Percentiles rank a stretch among this genome's conserved stretches.
Conservation (phyloP, 2,888 invertebrate genomes). For the Hyposoter didymator region DNA sequence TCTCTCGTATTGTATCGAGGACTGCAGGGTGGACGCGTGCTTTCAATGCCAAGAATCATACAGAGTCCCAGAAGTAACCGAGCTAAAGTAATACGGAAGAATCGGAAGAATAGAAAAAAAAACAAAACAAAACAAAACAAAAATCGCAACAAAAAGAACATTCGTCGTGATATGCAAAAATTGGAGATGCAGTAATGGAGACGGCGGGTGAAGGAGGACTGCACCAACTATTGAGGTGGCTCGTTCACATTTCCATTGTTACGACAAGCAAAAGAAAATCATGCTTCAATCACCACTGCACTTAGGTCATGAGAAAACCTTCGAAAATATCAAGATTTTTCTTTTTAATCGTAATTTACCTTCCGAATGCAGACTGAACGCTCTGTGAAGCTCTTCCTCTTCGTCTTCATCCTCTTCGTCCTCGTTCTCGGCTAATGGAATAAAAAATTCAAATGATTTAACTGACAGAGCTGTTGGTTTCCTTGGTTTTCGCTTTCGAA, state of each 20-base stretch:
- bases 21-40: conserved; percentile 35
- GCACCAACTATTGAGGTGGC: conserved; percentile 22
- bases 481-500: neutral
- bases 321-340: neutral
- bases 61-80: conserved; percentile 73
- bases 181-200: conserved; percentile 28
- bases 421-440: conserved; percentile 69
- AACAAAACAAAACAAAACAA: conserved; percentile 24
- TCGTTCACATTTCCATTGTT: neutral
- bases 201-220: conserved; percentile 30
- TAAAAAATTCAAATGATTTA: conserved; percentile 1
- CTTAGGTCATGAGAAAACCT: neutral
- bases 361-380: conserved; percentile 78
- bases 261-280: neutral
- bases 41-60: conserved; percentile 49
- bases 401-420: conserved; percentile 77
- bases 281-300: neutral
- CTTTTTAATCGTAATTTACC: conserved; percentile 71
- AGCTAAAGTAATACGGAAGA: conserved; percentile 74
- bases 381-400: conserved; percentile 77
- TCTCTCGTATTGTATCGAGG: conserved; percentile 73
- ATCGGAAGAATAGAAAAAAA: conserved; percentile 38
- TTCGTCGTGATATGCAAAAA: conserved; percentile 11
- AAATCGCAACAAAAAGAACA: neutral
- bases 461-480: neutral